phyloP scores from a whole-genome alignment of 2,888 invertebrate genomes.

The Pseudococcus viburni region DNA sequence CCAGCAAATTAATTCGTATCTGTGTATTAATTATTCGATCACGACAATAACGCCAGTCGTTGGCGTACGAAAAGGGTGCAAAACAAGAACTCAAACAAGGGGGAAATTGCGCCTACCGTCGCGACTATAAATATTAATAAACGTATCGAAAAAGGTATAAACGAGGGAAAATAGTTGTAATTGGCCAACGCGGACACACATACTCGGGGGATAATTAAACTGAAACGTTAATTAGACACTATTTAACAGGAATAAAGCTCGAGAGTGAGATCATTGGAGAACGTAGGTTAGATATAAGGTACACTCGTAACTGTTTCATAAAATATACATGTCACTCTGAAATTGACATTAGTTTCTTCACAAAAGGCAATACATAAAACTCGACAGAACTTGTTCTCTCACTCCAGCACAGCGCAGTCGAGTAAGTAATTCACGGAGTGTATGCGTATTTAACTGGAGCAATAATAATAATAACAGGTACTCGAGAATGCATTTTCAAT shows the following conservation, averaged over 20 bases:
- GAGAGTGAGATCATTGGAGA: background rate
- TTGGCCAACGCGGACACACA: background rate
- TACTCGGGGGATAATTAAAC: conserved; percentile 22
- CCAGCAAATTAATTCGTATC: conserved; percentile 37
- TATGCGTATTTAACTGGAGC: conserved; percentile 55
- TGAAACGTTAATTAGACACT: conserved; percentile 59
- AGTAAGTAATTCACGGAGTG: conserved; percentile 18
- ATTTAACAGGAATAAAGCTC: conserved; percentile 34
- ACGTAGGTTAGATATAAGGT: background rate
- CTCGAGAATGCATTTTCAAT: conserved; percentile 56
- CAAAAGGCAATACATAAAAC: conserved; percentile 60
- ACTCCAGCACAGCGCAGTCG: background rate
- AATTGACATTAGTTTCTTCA: conserved; percentile 61
- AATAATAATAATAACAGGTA: conserved; percentile 33
- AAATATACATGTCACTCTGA: conserved; percentile 58
- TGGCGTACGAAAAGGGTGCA: background rate
- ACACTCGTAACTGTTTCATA: conserved; percentile 50
- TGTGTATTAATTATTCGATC: conserved; percentile 12
- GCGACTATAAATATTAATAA: conserved; percentile 2
- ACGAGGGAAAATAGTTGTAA: conserved; percentile 43
- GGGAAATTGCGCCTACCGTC: background rate
- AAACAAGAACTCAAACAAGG: conserved; percentile 3
- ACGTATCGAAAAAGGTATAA: conserved; percentile 14
- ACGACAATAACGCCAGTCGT: background rate
- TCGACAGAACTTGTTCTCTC: conserved; percentile 53